These are phyloP conservation scores for Panulirus ornatus DNA, from an alignment of 1,140 invertebrate genomes.

Conservation along the genomic window DNA sequence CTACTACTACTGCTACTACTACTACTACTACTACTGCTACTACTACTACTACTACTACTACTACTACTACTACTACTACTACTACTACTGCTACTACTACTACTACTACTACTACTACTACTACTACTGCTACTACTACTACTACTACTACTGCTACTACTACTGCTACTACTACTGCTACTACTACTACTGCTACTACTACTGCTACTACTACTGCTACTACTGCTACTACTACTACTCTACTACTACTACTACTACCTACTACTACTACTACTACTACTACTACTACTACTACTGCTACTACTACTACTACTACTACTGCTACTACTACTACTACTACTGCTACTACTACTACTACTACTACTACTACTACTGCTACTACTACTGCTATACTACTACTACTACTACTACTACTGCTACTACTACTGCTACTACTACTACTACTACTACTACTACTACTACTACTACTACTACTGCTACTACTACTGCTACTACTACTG, in stretches of 20 bases:
- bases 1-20: slow-evolving; percentile 5
- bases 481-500: slow-evolving; percentile 2
- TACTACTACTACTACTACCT: no score
- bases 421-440: slow-evolving; percentile 6
- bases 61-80: slow-evolving; percentile 1
- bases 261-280: slow-evolving; percentile 9
- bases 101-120: slow-evolving; percentile 10
- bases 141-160: slow-evolving; percentile 1
- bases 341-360: slow-evolving; percentile 1
- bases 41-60: slow-evolving; percentile 10
- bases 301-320: slow-evolving; percentile 9
- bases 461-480: slow-evolving; percentile 5
- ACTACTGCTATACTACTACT: no score
- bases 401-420: slow-evolving; percentile 2
- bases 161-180: neutral
- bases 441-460: slow-evolving; percentile 9
- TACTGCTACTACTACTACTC: slow-evolving; percentile 2
- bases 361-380: slow-evolving; percentile 4
- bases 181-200: slow-evolving; percentile 5
- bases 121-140: slow-evolving; percentile 4
- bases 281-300: slow-evolving; percentile 6
- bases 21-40: slow-evolving; percentile 4
- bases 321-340: slow-evolving; percentile 9
- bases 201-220: slow-evolving; percentile 1
- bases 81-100: slow-evolving; percentile 5